Evolutionary conservation across 2,888 invertebrate genomes (phyloP), one percentile per base, ranked within the genome.

Genomic region (Coenonympha arcania): DNA sequence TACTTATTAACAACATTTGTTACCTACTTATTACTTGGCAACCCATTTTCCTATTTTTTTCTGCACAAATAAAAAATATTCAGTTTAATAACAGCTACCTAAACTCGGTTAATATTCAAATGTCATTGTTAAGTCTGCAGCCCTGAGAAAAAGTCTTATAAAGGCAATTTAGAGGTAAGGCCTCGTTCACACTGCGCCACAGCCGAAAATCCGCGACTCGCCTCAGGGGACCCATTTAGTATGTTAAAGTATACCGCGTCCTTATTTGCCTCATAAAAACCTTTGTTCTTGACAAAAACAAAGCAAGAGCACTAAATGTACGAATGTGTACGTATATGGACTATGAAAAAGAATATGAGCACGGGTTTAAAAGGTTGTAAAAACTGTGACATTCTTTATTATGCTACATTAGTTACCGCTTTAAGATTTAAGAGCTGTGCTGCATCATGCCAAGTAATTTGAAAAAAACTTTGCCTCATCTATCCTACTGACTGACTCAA

Each of bases 91-190:
- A 15, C 33, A 43, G 33, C 41, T 31, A 15, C 42, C 15, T 24
- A 44, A 44, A 44, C 34, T 44, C 44, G 24, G 34, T 34, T 34
- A 44, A 44, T 34, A 44, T 44, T 24, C 33, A 33, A 34, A 34
- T 34, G 33, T 44, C 45, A 45, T 33, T 45, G 45, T 36, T 45
- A 36, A 45, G 36, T 36, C 36, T 28, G 26, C 26, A 45, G 26
- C 18, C 26, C 11, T 13, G 13, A 2, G 26, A 37, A 45, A 45
- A 45, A 45, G 36, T 37, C 36, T 28, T 45, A 37, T 13, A 13
- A 45, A 45, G 28, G 36, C 45, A 45, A 36, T 45, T 45, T 13
- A 11, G 22, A 16, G 13, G 20, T 44, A 44, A 33, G 15, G n/a
- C 33, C 33, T 34, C 16, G n/a, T 44, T 44, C 44, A 44, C 44